A percentile compares a stretch with the other conserved stretches of the same genome.
phyloP scores from a whole-genome alignment of 1,140 invertebrate species.

The Zaprionus inermis region DNA sequence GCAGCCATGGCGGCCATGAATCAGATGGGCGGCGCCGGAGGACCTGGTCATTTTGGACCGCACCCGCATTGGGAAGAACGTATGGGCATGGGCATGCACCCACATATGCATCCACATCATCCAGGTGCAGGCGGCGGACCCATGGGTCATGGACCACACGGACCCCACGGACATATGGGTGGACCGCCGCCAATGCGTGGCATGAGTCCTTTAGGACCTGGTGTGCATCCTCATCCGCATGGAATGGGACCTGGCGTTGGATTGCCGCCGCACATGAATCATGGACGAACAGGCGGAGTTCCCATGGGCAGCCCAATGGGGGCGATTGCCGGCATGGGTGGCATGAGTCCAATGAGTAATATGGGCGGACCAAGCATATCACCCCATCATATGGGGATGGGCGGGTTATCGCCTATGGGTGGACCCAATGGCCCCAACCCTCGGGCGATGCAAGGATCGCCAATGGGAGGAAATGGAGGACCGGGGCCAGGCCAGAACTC shows the following conservation, averaged over 20 bases:
- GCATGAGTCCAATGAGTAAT: conserved; percentile 87
- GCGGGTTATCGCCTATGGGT: conserved; percentile 87
- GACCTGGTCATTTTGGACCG: conserved; percentile 69
- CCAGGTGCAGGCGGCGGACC: conserved; percentile 84
- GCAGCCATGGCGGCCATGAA: conserved; percentile 87
- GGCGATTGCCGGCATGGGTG: conserved; percentile 84
- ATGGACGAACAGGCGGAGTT: conserved; percentile 73
- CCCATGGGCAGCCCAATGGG: conserved; percentile 84
- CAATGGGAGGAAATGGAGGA: conserved; percentile 84
- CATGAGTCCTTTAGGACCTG: conserved; percentile 88
- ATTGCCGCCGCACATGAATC: conserved; percentile 82
- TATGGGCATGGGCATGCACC: conserved; percentile 84
- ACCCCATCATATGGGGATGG: conserved; percentile 87
- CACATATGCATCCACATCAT: conserved; percentile 84
- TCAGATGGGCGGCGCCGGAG: conserved; percentile 79
- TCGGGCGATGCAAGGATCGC: conserved; percentile 86
- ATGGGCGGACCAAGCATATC: conserved; percentile 86
- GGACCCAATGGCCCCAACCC: conserved; percentile 85
- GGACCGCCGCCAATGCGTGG: conserved; percentile 87
- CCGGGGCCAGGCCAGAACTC: conserved; percentile 83
- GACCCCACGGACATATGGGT: conserved; percentile 85
- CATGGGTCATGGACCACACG: conserved; percentile 67
- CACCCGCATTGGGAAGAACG: conserved; percentile 85
- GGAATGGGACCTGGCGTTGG: conserved; percentile 78
- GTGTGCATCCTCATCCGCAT: conserved; percentile 70